Evolutionary conservation across 2,113 vertebrate species (phyloP), one percentile per base, ranked within the genome.

Genomic region (Hemichromis elongatus): DNA sequence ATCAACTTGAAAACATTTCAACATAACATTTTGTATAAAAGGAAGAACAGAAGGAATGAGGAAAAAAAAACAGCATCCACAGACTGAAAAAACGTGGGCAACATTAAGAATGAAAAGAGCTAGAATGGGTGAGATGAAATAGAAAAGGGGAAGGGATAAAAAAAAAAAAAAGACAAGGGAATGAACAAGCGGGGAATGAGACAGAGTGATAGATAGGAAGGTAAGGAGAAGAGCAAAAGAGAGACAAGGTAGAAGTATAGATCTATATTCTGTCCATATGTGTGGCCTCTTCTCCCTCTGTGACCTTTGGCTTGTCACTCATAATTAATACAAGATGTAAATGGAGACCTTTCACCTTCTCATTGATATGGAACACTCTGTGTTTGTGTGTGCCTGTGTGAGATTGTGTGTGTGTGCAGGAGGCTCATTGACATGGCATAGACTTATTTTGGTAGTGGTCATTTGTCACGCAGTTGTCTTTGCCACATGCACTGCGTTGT

Each of bases 241-340:
- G 78, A 63, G 80, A 89, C 57, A 85, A 89, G 92, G 85, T 56
- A 87, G 87, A 93, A 82, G 86, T 92, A 92, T 88, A 92, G 93
- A 95, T 95, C 94, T 95, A 94, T 95, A 95, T 94, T 95, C 94
- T 93, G 86, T 92, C 91, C 92, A 92, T 93, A 95, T 81, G 5
- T 86, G 88, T 92, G 92, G 93, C 93, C 90, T 92, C 92, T 89
- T 93, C 92, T 94, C 83, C 81, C 83, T 77, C 45, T 0, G 68
- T 96, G 95, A 96, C 95, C 95, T 96, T 96, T 96, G 94, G 91
- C 94, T 94, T 95, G 95, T 96, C 95, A 96, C 94, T 95, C 95
- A 95, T 95, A 96, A 96, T 96, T 96, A 95, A 96, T 95, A 96
- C 95, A 94, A 93, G 92, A 96, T 96, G 95, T 96, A 96, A 96